A percentile compares a stretch with the other conserved stretches of the same genome.
phyloP scores from a whole-genome alignment of 2,797 vertebrate genomes.

The Emys orbicularis region DNA sequence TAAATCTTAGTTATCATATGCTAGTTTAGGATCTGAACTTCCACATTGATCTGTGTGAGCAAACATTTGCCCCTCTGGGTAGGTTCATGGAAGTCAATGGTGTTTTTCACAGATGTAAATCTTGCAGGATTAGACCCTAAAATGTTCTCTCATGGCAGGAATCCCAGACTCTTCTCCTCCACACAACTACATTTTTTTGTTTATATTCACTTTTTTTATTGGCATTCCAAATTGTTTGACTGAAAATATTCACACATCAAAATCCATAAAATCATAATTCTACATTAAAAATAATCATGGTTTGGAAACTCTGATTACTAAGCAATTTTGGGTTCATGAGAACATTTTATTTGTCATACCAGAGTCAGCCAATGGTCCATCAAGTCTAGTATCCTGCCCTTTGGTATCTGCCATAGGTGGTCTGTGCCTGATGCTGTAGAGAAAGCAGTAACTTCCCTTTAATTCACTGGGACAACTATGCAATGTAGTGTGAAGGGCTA shows the following conservation, averaged over 20 bases:
- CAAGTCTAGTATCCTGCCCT: neutral
- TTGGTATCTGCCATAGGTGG: neutral
- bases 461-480: neutral
- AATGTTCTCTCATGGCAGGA: neutral
- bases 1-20: neutral
- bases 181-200: neutral
- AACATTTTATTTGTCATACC: slow-evolving; percentile 36
- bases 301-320: slow-evolving; percentile 24
- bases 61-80: neutral
- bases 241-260: slow-evolving; percentile 32
- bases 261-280: slow-evolving; percentile 17
- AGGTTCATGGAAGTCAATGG: neutral
- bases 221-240: neutral
- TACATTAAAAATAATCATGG: slow-evolving; percentile 10
- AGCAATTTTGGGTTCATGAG: slow-evolving; percentile 22
- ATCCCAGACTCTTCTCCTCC: neutral
- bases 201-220: neutral
- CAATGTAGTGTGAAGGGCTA: neutral
- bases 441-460: slow-evolving; percentile 1
- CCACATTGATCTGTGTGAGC: neutral
- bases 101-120: neutral
- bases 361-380: slow-evolving; percentile 22
- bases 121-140: neutral
- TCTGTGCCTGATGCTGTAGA: neutral
- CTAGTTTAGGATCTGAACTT: neutral